Base-by-base conservation (phyloP, 2,797 vertebrate species). In the Balearica regulorum region DNA sequence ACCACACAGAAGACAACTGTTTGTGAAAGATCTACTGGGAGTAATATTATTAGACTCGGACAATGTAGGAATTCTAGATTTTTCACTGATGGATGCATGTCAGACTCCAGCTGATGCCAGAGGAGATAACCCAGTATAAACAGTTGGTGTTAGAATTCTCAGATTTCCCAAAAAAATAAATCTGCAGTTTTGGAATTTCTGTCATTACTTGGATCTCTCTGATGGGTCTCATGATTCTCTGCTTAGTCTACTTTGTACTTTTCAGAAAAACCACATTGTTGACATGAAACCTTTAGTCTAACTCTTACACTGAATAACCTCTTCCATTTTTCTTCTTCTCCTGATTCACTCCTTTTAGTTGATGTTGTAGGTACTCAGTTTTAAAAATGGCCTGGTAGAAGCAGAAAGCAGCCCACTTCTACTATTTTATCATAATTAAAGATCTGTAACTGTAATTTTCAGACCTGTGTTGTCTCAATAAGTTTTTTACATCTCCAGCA, bases 61-160 rank as follows among this genome's bases (percentile, higher is more conserved):
- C 41, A 71, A 15, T 16, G 31, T 62, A 77, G 64, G 68, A 84
- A 66, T 88, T 96, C 64, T 73, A 61, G 81, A 68, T 26, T 84
- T 94, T 93, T 93, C 29, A 41, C 60, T 93, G 89, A 87, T 89
- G 44, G 87, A 84, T 94, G 28, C 48, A 29, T 70, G 81, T 87
- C 79, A 94, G 61, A 57, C 82, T 91, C 37, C 57, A 91, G 26
- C 65, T 87, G 87, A 94, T 95, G 48, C 61, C 83, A 46, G 77
- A 89, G 35, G 58, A 94, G 89, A 94, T 94, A 95, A 89, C 29
- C 39, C 55, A 87, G 35, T 90, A 61, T 87, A 92, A 96, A 77
- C 53, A 85, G 16, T 31, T 90, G 9, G n/a, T 75, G 25, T 85
- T 68, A 80, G 35, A 79, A 81, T 87, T 65, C 84, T 96, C 68